Base-by-base conservation (phyloP, 2,797 vertebrate species). In the Antrozous pallidus region DNA sequence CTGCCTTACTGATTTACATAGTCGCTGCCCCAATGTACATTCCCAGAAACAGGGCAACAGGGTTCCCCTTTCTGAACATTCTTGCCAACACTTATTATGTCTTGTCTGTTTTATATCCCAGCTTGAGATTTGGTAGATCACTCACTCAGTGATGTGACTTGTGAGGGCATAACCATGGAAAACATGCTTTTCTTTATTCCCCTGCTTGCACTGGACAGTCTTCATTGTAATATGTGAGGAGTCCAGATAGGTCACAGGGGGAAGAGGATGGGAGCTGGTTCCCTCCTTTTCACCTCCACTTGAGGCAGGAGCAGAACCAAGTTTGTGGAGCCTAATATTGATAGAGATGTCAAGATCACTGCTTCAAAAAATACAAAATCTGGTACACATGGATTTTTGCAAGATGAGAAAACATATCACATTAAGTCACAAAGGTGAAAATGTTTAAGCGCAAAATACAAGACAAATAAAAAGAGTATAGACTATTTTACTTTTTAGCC, bases 241-340 rank as follows among this genome's bases (percentile, higher is more conserved):
- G 13, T 45, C 58, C 5, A 11, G 28, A 20, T 33, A 20, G 38
- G 38, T 8, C 14, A n/a, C 10, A 2, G 1, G n/a, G n/a, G n/a
- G n/a, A n/a, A n/a, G n/a, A n/a, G n/a, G n/a, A n/a, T n/a, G 5
- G 2, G 20, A 28, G 10, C 36, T 45, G 36, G 69, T 36, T 28
- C 7, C 16, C 11, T 45, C 47, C 28, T 8, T 24, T 75, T 45
- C 24, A 5, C 38, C 11, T 40, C 47, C 31, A 8, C 8, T n/a
- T 0, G 0, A 5, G 4, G 31, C 36, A 83, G 70, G n/a, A 45
- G 20, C 6, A 65, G 20, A 9, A 14, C 10, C 28, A 36, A 11
- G 31, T 67, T 40, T 51, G 36, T 18, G 69, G 45, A 65, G 31
- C 22, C 31, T 36, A 22, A 45, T 18, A 20, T 67, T 56, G 36